phyloP scores from a whole-genome alignment of 2,113 vertebrate genomes.

The Ginglymostoma cirratum region DNA sequence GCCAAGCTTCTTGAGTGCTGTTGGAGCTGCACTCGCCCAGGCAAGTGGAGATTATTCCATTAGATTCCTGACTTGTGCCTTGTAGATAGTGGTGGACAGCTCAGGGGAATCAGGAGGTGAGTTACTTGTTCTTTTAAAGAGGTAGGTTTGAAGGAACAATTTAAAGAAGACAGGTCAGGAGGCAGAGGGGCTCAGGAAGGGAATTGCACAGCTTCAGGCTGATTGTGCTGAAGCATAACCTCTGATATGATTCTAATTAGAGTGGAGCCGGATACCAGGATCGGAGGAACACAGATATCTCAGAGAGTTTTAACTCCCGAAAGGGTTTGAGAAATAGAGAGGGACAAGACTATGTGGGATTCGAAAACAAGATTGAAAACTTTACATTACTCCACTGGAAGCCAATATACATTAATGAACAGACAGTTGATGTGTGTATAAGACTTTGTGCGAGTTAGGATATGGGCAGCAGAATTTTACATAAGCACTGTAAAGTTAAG shows the following conservation, averaged over 20 bases:
- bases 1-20: too few relatives aligned
- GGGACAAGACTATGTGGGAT: not conserved
- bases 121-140: not conserved
- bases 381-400: not conserved
- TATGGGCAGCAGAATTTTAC: not conserved
- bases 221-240: not conserved
- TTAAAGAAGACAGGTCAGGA: not conserved
- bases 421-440: not conserved
- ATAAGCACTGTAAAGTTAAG: not conserved
- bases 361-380: not conserved
- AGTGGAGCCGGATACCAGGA: not conserved
- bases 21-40: too few relatives aligned
- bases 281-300: not conserved
- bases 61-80: too few relatives aligned
- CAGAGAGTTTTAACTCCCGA: not conserved
- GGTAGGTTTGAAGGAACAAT: not conserved
- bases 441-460: not conserved
- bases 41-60: too few relatives aligned
- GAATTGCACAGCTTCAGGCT: not conserved
- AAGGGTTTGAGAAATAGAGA: not conserved
- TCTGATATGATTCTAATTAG: not conserved
- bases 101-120: too few relatives aligned
- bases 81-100: too few relatives aligned
- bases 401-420: not conserved
- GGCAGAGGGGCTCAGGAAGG: not conserved